Conservation (phyloP, 2,888 invertebrate genomes). For the Flabesymbios commensalis region DNA sequence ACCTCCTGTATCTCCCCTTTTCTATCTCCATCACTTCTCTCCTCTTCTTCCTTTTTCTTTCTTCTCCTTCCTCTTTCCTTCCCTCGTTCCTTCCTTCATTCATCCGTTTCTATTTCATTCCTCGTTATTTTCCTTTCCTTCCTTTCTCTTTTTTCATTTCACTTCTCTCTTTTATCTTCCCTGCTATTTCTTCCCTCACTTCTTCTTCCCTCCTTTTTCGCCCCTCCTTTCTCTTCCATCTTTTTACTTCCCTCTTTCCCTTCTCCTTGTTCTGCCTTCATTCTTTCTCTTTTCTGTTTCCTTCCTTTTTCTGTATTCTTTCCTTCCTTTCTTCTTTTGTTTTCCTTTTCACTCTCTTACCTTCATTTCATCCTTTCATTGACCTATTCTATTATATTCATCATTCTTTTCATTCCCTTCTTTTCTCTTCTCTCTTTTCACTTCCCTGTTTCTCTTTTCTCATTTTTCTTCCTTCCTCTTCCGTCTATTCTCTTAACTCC, state of each 20-base stretch:
- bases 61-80: too few species aligned
- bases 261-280: too few species aligned
- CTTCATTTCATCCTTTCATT: background rate
- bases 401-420: slow-evolving; percentile 1
- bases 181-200: too few species aligned
- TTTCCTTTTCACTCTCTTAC: background rate
- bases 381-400: background rate
- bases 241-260: slow-evolving; percentile 1
- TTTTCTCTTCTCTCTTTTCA: slow-evolving; percentile 4
- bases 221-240: slow-evolving; percentile 1
- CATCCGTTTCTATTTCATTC: background rate
- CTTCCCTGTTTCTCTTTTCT: background rate
- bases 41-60: background rate
- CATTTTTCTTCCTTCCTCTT: slow-evolving; percentile 2
- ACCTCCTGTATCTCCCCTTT: background rate
- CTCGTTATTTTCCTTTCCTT: background rate
- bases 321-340: background rate
- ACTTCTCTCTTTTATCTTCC: too few species aligned
- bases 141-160: background rate
- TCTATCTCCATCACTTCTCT: background rate
- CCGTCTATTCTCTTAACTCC: too few species aligned
- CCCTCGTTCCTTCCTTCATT: too few species aligned
- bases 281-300: too few species aligned
- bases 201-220: slow-evolving; percentile 17
- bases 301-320: background rate